These are phyloP conservation scores for Tenebrio molitor DNA, from an alignment of 1,140 invertebrate genomes.

Conservation along the genomic window DNA sequence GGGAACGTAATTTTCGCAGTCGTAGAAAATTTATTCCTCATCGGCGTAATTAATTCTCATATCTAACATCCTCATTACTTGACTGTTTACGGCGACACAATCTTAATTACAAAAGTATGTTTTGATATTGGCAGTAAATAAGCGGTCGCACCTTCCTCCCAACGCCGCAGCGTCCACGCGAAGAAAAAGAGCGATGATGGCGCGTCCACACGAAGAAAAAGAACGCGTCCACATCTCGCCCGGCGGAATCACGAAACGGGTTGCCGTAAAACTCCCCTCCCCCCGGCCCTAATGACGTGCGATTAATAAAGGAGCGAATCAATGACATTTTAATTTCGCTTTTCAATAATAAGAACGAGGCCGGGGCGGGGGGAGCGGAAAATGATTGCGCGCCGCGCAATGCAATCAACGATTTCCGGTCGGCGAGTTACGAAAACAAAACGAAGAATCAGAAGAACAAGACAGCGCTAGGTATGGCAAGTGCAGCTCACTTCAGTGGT, in stretches of 20 bases:
- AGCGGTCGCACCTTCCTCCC: not conserved
- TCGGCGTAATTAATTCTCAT: constrained; percentile 8
- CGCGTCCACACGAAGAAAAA: too few species aligned
- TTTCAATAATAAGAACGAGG: constrained; percentile 23
- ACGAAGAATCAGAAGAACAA: constrained; percentile 29
- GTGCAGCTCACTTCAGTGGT: constrained; percentile 43
- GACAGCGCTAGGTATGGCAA: constrained; percentile 41
- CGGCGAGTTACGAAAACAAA: constrained; percentile 36
- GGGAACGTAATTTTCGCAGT: not conserved
- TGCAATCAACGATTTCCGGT: constrained; percentile 43
- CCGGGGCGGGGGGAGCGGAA: too few species aligned
- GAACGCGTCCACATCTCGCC: too few species aligned
- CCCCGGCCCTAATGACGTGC: not conserved
- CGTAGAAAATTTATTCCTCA: constrained; percentile 8
- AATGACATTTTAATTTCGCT: constrained; percentile 40
- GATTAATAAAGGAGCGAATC: constrained; percentile 19
- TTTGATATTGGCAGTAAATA: constrained; percentile 6
- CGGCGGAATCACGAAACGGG: too few species aligned
- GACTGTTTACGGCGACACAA: constrained; percentile 15
- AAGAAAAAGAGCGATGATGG: too few species aligned
- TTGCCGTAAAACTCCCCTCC: too few species aligned
- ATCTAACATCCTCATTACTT: constrained; percentile 22
- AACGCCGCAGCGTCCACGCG: too few species aligned
- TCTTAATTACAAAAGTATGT: constrained; percentile 25
- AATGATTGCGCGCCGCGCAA: not conserved